A percentile compares a stretch with the other conserved stretches of the same genome.
Evolutionary conservation across 1,140 invertebrate genomes (phyloP).

Genomic region (Pinna nobilis): DNA sequence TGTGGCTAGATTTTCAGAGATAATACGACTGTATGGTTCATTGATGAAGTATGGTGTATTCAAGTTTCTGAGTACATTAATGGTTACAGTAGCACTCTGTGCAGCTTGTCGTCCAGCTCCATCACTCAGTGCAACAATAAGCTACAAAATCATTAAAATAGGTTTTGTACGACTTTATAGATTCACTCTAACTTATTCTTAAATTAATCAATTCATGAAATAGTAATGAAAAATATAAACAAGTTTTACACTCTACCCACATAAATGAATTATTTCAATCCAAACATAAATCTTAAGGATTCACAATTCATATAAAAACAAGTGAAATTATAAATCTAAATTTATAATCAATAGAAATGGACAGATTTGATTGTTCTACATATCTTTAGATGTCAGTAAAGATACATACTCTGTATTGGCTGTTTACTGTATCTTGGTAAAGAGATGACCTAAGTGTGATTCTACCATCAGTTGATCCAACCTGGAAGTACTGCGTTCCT

Average conservation of each 20-base stretch:
- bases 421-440: conserved; percentile 8
- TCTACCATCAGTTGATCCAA: conserved; percentile 31
- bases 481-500: conserved; percentile 37
- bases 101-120: conserved; percentile 28
- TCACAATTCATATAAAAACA: no score
- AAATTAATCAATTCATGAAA: no score
- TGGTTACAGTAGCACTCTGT: conserved; percentile 44
- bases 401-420: conserved; percentile 47
- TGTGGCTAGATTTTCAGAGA: conserved; percentile 3
- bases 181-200: no score
- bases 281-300: not conserved
- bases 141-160: no score
- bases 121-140: conserved; percentile 33
- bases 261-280: no score
- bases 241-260: no score
- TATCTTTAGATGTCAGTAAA: not conserved
- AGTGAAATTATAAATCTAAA: no score
- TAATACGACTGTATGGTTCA: conserved; percentile 11
- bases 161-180: no score
- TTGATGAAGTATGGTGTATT: conserved; percentile 40
- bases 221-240: no score
- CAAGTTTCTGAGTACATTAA: conserved; percentile 48
- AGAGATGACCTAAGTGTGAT: conserved; percentile 37
- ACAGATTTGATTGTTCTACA: not conserved
- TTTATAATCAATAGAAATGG: not conserved